Evolutionary conservation across 2,888 invertebrate genomes (phyloP).

Genomic region (Melangyna quadrimaculata): DNA sequence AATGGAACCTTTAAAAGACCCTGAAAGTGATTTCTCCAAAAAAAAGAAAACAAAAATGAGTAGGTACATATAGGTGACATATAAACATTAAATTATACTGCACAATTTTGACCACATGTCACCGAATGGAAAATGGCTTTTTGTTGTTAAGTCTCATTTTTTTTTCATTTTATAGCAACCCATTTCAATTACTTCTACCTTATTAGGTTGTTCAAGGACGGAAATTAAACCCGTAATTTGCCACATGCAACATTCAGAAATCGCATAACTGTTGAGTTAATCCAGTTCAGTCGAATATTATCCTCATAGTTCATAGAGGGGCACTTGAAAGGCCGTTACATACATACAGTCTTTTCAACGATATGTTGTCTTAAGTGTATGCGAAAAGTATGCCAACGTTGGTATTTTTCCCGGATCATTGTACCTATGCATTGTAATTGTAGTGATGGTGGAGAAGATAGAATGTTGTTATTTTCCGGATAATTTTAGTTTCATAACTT

Average conservation of each 20-base stretch:
- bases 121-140: neutral
- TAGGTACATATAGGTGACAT: neutral
- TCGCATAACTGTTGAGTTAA: conserved; percentile 35
- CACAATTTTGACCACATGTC: conserved; percentile 23
- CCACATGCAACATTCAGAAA: conserved; percentile 36
- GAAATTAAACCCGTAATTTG: conserved; percentile 53
- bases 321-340: neutral
- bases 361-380: too few relatives aligned
- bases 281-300: neutral
- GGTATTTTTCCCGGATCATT: conserved; percentile 12
- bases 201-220: conserved; percentile 2
- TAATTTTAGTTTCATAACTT: conserved; percentile 55
- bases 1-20: neutral
- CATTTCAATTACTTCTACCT: neutral
- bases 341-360: too few relatives aligned
- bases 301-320: neutral
- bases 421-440: neutral
- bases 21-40: neutral
- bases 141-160: neutral
- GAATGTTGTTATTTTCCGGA: neutral
- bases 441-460: neutral
- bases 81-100: conserved; percentile 44
- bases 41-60: neutral
- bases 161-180: neutral
- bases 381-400: too few relatives aligned